These are phyloP conservation scores for Cyclura pinguis DNA, from an alignment of 2,797 vertebrate genomes.

Conservation along the genomic window DNA sequence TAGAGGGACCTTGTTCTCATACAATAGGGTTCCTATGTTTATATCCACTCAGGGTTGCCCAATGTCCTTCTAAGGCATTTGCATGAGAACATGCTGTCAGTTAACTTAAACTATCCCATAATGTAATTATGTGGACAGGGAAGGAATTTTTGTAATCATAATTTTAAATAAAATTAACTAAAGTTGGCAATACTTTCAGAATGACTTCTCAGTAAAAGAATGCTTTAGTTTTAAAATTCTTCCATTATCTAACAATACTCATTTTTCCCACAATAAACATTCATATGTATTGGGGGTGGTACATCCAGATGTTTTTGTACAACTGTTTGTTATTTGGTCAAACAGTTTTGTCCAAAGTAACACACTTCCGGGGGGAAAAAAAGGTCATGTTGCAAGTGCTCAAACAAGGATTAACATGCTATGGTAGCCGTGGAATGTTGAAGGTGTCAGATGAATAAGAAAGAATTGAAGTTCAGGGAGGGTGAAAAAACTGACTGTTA, in stretches of 20 bases:
- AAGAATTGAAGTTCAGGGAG: background rate
- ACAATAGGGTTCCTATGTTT: background rate
- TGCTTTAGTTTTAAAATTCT: background rate
- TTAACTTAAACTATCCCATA: background rate
- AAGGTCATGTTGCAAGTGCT: background rate
- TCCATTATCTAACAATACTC: background rate
- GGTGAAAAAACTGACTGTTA: background rate
- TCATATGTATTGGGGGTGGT: background rate
- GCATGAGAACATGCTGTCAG: background rate
- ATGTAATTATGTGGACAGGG: constrained; percentile 10
- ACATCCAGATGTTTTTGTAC: background rate
- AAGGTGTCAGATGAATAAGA: background rate
- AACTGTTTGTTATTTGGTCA: background rate
- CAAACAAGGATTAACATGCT: background rate
- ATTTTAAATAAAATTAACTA: constrained; percentile 11
- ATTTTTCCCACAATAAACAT: background rate
- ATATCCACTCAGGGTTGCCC: background rate
- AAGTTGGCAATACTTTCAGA: background rate
- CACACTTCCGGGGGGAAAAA: background rate
- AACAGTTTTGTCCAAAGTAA: background rate
- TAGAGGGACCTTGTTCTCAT: background rate
- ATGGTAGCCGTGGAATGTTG: background rate
- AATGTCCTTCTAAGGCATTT: background rate
- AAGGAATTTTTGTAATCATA: constrained; percentile 22
- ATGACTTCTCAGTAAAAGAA: background rate